Evolutionary conservation across 2,888 invertebrate species (phyloP), one percentile per base, ranked within the genome.

Genomic region (Carcina quercana): DNA sequence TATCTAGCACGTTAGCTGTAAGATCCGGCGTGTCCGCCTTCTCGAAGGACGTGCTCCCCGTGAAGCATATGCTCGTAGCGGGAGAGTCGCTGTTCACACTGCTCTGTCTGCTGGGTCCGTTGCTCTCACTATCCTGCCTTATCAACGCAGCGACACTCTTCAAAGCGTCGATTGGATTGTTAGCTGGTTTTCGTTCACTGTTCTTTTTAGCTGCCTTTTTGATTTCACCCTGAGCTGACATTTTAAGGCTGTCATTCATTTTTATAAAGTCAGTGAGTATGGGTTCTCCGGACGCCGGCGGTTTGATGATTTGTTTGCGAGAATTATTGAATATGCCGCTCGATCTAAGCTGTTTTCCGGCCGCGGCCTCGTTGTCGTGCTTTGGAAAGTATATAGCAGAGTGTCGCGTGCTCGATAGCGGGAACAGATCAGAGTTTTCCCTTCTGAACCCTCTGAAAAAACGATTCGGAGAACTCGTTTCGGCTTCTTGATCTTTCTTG

Each of bases 371-470:
- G 31, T 56, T 76, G 41, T 88, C 87, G 35, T 85, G 80, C 58
- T 87, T 88, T 28, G 87, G 86, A 46, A 87, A 76, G 56, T 86
- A 87, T 47, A 85, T 84, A 11, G 93, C 93, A 25, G 94, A 94
- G 68, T 94, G 93, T 28, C 94, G 84, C 10, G 86, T 84, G 45
- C 91, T 88, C 13, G 90, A 87, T 32, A 91, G 75, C 6, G 93
- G 92, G 61, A 93, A 92, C 55, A 94, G 89, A 66, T 94, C 94
- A 0, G 94, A 93, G 67, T 93, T 93, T 67, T 94, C 94, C 43
- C 94, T 86, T 38, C 94, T 86, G 68, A 94, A 94, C 19, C 91
- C 92, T 47, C 92, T 87, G 44, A 91, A 89, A 71, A 93, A 92
- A 40, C 91, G 86, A 52, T 88, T 89, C 28, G 88, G 86, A 48